Percentiles rank a stretch among this genome's conserved stretches.
These are phyloP conservation scores for Acanthis flammea DNA, from an alignment of 2,797 vertebrate species.

Conservation along the genomic window DNA sequence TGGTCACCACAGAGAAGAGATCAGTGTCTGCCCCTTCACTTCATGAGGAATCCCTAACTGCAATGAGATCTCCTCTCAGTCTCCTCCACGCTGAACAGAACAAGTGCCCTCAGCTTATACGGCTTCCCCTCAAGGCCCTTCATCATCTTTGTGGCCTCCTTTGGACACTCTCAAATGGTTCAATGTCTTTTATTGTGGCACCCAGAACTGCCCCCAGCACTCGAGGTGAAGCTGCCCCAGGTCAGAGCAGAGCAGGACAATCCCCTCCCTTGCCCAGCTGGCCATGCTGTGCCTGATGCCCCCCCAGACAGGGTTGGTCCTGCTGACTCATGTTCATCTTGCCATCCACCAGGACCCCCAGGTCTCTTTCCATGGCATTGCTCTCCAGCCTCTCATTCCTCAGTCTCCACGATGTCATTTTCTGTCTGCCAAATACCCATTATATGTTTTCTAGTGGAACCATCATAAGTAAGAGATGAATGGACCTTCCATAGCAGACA, in stretches of 20 bases:
- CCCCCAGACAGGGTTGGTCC: neutral
- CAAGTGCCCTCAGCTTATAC: rapidly evolving
- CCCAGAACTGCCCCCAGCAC: neutral
- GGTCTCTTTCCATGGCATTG: neutral
- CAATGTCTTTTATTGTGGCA: rapidly evolving
- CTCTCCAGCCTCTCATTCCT: rapidly evolving
- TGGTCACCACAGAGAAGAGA: neutral
- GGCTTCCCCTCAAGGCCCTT: neutral
- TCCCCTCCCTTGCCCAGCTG: neutral
- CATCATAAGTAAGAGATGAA: neutral
- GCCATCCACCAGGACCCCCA: rapidly evolving
- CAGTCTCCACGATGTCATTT: neutral
- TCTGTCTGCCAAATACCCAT: neutral
- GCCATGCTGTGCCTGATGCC: neutral
- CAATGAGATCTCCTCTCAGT: rapidly evolving
- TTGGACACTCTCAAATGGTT: rapidly evolving
- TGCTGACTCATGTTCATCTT: rapidly evolving
- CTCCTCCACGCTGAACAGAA: neutral
- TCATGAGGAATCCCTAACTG: rapidly evolving
- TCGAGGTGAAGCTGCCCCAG: rapidly evolving
- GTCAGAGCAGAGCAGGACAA: neutral
- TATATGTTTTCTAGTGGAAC: neutral
- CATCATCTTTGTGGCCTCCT: neutral
- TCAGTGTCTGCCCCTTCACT: rapidly evolving
- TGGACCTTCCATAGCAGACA: neutral